Base-by-base conservation (phyloP, 2,888 invertebrate species). In the Hypomecis punctinalis region DNA sequence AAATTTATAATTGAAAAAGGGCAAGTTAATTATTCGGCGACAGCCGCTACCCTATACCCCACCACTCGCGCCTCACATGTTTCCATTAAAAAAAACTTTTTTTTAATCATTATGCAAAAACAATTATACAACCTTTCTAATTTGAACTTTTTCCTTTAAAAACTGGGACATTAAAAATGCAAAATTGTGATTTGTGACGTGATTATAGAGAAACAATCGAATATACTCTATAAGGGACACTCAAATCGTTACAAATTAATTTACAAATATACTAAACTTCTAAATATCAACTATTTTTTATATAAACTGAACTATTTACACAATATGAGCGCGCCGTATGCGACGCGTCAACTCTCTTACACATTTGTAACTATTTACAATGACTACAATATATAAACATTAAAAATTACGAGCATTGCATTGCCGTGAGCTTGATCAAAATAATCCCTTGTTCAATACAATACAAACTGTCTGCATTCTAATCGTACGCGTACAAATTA, bases 111-210 rank as follows among this genome's bases (percentile, higher is more conserved):
- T 84, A 87, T 83, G 85, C 85, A 84, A 84, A 84, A 88, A 86
- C 80, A 84, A 83, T 81, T 73, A 76, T 83, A 88, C 84, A 90
- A 87, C 84, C 84, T 76, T 79, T 83, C 78, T 81, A 86, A 86
- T 87, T 89, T 86, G 80, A 87, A 89, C 83, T 78, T 80, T 78
- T 82, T 82, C 73, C 75, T 74, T 75, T 76, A 79, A 77, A 86
- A 85, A 83, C 73, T 75, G 85, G 84, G 79, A 81, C 72, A 72
- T 83, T 57, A 72, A 84, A 89, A 90, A 89, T 90, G 88, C 88
- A 87, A 85, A 80, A 84, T 89, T 88, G 89, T 89, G 88, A 89
- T 91, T 92, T 91, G 91, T 92, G 92, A 92, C 91, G 85, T 90
- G 85, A 86, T 87, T 81, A 80, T 83, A 86, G 79, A 88, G 80